These are phyloP conservation scores for Varanus salvator DNA, from an alignment of 2,113 vertebrate species.

Conservation along the genomic window DNA sequence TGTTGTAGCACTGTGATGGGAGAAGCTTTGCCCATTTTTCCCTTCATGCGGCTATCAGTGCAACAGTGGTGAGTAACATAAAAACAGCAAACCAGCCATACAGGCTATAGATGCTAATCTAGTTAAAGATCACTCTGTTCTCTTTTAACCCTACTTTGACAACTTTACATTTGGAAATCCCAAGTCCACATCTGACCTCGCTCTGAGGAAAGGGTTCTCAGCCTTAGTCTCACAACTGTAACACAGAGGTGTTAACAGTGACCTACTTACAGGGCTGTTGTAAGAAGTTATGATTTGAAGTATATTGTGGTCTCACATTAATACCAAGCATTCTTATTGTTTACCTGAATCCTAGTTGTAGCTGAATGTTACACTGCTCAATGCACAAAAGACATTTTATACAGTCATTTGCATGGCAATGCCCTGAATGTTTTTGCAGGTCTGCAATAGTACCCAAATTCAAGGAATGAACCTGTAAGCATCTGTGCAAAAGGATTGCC, in stretches of 20 bases:
- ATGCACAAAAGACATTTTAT: background rate
- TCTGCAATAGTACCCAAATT: background rate
- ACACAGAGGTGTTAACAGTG: background rate
- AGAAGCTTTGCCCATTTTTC: background rate
- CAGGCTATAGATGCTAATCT: background rate
- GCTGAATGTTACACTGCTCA: conserved; percentile 2
- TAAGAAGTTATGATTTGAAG: background rate
- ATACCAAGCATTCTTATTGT: background rate
- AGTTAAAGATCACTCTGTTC: background rate
- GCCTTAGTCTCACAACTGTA: too few species aligned
- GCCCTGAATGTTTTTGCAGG: background rate
- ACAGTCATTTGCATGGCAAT: background rate
- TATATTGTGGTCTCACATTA: background rate
- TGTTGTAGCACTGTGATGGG: background rate
- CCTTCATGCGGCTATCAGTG: background rate
- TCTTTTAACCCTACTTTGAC: conserved; percentile 10
- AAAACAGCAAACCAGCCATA: conserved; percentile 11
- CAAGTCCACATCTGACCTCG: background rate
- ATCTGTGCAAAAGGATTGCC: background rate
- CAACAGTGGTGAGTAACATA: background rate
- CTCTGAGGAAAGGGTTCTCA: background rate
- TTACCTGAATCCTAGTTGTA: background rate
- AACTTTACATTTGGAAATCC: too few species aligned
- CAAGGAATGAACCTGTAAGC: background rate
- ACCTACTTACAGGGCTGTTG: background rate